Conservation (phyloP, 2,797 vertebrate species). For the Loris lydekkerianus region DNA sequence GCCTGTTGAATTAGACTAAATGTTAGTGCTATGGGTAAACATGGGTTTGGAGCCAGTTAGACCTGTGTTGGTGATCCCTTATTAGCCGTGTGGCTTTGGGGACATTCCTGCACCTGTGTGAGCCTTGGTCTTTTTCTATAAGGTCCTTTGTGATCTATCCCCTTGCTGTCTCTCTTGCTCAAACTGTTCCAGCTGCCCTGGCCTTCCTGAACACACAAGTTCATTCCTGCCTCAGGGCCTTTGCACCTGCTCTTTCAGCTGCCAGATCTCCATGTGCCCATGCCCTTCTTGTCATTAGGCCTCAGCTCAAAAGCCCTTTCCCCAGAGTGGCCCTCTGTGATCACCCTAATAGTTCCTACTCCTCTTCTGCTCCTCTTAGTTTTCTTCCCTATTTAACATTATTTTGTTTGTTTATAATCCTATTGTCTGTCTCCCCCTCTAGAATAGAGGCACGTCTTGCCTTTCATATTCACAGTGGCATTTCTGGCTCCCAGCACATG, state of each 20-base stretch:
- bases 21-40: neutral
- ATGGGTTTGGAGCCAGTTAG: neutral
- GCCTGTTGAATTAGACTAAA: neutral
- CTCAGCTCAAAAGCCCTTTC: neutral
- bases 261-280: rapidly evolving
- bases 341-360: neutral
- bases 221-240: slow-evolving; percentile 41
- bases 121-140: neutral
- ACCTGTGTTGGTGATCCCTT: rapidly evolving
- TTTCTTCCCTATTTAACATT: neutral
- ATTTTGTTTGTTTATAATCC: neutral
- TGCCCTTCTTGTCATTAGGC: neutral
- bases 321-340: neutral
- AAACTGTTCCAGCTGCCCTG: neutral
- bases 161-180: neutral
- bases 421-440: too few relatives aligned
- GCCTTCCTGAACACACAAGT: neutral
- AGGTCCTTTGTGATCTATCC: neutral
- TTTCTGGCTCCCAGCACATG: neutral
- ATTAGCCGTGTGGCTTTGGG: neutral
- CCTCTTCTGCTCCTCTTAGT: neutral
- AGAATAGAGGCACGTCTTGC: neutral
- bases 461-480: rapidly evolving
- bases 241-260: neutral
- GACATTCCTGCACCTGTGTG: neutral